phyloP scores from a whole-genome alignment of 2,113 vertebrate genomes.

The Leptobrachium ailaonicum region DNA sequence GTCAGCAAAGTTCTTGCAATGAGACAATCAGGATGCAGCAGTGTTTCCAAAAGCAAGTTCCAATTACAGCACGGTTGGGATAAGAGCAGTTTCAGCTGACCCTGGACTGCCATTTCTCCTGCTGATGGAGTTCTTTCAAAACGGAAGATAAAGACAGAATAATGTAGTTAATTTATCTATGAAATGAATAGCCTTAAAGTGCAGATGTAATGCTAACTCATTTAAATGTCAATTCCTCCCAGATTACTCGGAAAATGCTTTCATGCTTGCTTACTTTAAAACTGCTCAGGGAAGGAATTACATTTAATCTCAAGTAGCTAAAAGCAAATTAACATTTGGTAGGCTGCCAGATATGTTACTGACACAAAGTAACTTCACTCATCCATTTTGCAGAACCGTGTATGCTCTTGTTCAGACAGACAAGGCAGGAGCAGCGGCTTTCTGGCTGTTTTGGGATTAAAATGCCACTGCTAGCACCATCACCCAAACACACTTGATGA shows the following conservation, averaged over 20 bases:
- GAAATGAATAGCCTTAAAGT: constrained; percentile 74
- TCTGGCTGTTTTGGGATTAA: not conserved
- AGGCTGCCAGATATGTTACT: constrained; percentile 80
- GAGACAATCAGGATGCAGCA: constrained; percentile 80
- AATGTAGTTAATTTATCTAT: constrained; percentile 69
- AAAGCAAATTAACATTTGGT: constrained; percentile 87
- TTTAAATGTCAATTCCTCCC: constrained; percentile 74
- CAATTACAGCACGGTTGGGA: constrained; percentile 84
- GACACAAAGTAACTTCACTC: constrained; percentile 75
- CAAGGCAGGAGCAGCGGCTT: constrained; percentile 45
- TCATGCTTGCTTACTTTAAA: constrained; percentile 77
- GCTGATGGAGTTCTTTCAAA: constrained; percentile 76
- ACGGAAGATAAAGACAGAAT: constrained; percentile 69
- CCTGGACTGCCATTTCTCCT: constrained; percentile 69
- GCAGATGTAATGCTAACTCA: constrained; percentile 69
- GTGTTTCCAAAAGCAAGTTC: constrained; percentile 80
- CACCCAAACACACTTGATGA: too few species aligned
- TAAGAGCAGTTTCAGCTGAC: constrained; percentile 85
- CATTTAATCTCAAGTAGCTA: constrained; percentile 83
- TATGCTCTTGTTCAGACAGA: constrained; percentile 71
- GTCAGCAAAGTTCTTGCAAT: constrained; percentile 81
- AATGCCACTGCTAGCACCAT: too few species aligned
- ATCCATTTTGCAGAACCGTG: constrained; percentile 60
- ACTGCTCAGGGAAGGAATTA: constrained; percentile 81
- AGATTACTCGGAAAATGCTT: constrained; percentile 75